A percentile compares a stretch with the other conserved stretches of the same genome.
These are phyloP conservation scores for Microcebus griseorufus DNA, from an alignment of 2,113 vertebrate species.

Conservation along the genomic window DNA sequence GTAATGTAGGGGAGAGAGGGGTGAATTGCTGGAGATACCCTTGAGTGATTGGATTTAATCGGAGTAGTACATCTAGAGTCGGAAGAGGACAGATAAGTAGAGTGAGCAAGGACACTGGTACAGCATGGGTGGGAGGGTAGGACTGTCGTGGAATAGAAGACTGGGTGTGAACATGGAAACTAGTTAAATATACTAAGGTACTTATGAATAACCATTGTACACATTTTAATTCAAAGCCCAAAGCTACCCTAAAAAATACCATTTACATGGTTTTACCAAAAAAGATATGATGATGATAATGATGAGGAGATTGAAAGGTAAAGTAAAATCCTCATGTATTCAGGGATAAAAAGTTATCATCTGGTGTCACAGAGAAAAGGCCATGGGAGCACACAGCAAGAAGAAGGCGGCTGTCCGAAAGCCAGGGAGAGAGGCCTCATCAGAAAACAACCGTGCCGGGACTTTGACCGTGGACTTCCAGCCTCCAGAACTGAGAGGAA, in stretches of 20 bases:
- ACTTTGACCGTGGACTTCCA: too few species aligned
- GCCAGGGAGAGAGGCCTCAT: too few species aligned
- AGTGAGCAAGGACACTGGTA: accelerated
- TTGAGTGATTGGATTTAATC: not conserved
- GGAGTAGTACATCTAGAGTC: not conserved
- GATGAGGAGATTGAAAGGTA: not conserved
- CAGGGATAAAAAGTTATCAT: not conserved
- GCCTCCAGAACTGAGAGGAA: too few species aligned
- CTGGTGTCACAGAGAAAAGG: too few species aligned
- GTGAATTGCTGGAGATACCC: not conserved
- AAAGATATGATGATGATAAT: not conserved
- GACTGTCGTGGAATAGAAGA: not conserved
- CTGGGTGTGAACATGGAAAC: not conserved
- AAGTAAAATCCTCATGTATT: not conserved
- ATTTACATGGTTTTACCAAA: not conserved
- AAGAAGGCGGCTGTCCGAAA: too few species aligned
- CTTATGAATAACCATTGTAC: not conserved
- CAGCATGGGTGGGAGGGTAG: not conserved
- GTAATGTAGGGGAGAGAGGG: not conserved
- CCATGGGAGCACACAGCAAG: too few species aligned
- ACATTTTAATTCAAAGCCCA: not conserved
- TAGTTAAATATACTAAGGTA: not conserved
- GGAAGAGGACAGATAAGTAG: not conserved
- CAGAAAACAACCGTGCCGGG: too few species aligned
- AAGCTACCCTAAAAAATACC: not conserved